A percentile compares a stretch with the other conserved stretches of the same genome.
These are phyloP conservation scores for Drosophila asahinai DNA, from an alignment of 1,140 invertebrate genomes.

Conservation along the genomic window DNA sequence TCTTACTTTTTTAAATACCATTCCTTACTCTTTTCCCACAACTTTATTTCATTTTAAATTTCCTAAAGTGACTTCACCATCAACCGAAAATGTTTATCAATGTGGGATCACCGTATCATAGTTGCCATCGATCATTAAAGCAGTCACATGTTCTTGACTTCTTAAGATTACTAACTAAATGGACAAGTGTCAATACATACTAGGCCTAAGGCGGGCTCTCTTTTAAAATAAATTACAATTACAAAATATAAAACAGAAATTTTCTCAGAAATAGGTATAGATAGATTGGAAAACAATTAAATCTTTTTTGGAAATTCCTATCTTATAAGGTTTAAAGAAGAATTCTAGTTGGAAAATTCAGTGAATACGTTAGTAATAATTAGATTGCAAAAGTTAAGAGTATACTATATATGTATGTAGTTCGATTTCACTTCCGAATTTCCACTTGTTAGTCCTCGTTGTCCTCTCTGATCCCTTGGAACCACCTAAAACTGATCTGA, in stretches of 20 bases:
- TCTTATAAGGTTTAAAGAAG: not conserved
- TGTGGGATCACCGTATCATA: conserved; percentile 20
- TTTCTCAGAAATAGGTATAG: not conserved
- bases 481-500: not conserved
- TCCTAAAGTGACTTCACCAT: conserved; percentile 19
- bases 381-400: too few species aligned
- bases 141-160: conserved; percentile 26
- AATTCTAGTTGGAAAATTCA: too few species aligned
- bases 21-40: too few species aligned
- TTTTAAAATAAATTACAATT: not conserved
- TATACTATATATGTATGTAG: not conserved
- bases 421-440: not conserved
- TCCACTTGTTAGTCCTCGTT: not conserved
- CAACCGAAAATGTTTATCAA: conserved; percentile 10
- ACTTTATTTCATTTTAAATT: not conserved
- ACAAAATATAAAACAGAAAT: too few species aligned
- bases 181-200: not conserved
- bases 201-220: not conserved
- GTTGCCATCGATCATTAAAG: conserved; percentile 35
- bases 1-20: too few species aligned
- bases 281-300: not conserved
- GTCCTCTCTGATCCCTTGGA: not conserved
- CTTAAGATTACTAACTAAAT: conserved; percentile 2
- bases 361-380: not conserved
- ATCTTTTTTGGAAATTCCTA: not conserved